phyloP scores from a whole-genome alignment of 2,113 vertebrate genomes.

The Stigmatopora nigra region DNA sequence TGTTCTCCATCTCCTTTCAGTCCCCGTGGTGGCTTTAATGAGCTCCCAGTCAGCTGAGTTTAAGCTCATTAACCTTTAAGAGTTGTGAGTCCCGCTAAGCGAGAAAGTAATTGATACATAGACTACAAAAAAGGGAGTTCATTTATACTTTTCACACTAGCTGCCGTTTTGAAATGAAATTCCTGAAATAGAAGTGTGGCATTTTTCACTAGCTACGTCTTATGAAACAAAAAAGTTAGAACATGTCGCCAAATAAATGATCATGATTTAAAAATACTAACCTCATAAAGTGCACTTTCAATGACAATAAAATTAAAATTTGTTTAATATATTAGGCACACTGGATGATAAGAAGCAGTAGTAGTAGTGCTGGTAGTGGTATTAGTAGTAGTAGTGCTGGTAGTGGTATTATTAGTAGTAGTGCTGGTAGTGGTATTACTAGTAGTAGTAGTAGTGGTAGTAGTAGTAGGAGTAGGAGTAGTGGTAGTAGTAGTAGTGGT shows the following conservation, averaged over 20 bases:
- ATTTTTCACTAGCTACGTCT: slow-evolving; percentile 1
- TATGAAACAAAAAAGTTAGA: neutral
- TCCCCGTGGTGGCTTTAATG: slow-evolving; percentile 74
- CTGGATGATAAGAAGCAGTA: neutral
- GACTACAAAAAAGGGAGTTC: slow-evolving; percentile 27
- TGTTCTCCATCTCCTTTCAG: slow-evolving; percentile 24
- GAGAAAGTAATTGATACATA: slow-evolving; percentile 50
- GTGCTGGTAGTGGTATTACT: no score
- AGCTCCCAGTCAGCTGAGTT: slow-evolving; percentile 82
- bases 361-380: no score
- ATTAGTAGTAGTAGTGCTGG: no score
- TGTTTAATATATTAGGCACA: neutral
- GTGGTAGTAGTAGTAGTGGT: no score
- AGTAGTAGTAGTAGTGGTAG: no score
- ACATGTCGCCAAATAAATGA: neutral
- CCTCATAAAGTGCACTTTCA: neutral
- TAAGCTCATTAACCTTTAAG: slow-evolving; percentile 84
- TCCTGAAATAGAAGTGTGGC: slow-evolving; percentile 12
- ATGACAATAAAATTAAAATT: neutral
- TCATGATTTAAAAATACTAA: neutral
- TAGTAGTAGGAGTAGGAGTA: no score
- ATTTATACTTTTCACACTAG: no score
- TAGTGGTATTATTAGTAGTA: no score
- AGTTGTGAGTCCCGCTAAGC: slow-evolving; percentile 64
- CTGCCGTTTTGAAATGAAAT: slow-evolving; percentile 25